Base-by-base conservation (phyloP, 2,888 invertebrate genomes). In the Villa cingulata region DNA sequence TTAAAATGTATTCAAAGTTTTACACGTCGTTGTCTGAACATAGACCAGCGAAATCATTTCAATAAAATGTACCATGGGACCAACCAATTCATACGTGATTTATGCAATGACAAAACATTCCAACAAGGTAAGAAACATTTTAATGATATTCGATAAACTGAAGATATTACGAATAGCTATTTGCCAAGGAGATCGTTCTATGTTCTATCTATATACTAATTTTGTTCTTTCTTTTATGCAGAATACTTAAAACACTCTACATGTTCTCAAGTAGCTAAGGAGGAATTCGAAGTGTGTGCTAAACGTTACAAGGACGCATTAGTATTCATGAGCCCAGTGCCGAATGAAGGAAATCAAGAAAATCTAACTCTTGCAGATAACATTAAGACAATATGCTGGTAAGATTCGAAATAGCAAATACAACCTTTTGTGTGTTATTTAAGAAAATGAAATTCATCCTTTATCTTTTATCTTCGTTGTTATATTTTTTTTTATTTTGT, bases 1-100 rank as follows among this genome's bases (percentile, higher is more conserved):
- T 78, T 86, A 50, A 74, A 73, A 56, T 89, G 88, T 70, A 86
- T 88, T 62, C 81, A 85, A 59, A 77, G 76, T 56, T 88, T 81
- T 66, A 86, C 86, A 2, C 72, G 79, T 53, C 74, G 78, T 2
- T 88, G 88, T 65, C 81, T 88, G 81, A 76, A 77, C 49, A 74
- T 78, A 46, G 73, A 78, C 43, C 81, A 86, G 58, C 75, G 84
- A 49, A 74, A 77, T 18, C 79, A 85, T 58, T 88, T 89, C 68
- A 78, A 80, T 57, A 74, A 76, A 56, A 70, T 88, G 54, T 88
- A 87, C 66, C 75, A 79, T 36, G 69, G 69, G 52, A 68, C 86
- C 50, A 82, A 78, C 41, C 75, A 78, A 55, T 84, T 83, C 48
- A 81, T 87, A 43, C 76, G 80, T 56, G 85, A 87, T 58, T 71